These are phyloP conservation scores for Echinometra lucunter DNA, from an alignment of 53 echinoderm and acorn worm genomes.

Conservation along the genomic window DNA sequence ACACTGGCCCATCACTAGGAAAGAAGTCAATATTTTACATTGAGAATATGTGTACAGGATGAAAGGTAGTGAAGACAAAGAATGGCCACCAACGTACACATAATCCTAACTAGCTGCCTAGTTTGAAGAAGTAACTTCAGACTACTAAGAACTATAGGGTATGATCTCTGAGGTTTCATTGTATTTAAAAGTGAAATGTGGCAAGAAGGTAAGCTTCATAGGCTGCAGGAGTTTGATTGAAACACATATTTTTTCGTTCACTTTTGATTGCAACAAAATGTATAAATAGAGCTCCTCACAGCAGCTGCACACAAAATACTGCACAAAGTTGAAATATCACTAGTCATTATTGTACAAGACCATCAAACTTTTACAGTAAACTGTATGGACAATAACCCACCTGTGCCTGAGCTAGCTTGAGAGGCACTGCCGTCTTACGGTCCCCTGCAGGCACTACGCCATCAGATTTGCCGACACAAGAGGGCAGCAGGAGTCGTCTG, in stretches of 20 bases:
- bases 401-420: conserved; percentile 99
- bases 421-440: conserved; percentile 94
- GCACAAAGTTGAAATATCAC: not conserved
- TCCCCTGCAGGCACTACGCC: conserved; percentile 79
- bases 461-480: conserved; percentile 81
- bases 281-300: conserved; percentile 12
- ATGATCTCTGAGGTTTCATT: not conserved
- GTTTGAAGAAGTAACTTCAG: not conserved
- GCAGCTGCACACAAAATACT: not conserved
- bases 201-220: not conserved
- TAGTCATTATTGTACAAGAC: not conserved
- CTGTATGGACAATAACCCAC: conserved; percentile 74
- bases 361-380: not conserved
- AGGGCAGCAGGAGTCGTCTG: conserved; percentile 78
- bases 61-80: conserved; percentile 14
- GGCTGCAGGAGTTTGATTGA: conserved; percentile 20
- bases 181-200: not conserved
- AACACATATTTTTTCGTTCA: not conserved
- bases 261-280: conserved; percentile 17
- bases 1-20: not conserved
- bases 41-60: not conserved
- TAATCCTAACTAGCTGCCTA: not conserved
- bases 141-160: not conserved
- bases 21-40: not conserved
- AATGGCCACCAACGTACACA: not conserved